Percentiles rank a stretch among this genome's conserved stretches.
Conservation (phyloP, 2,797 vertebrate genomes). For the Enteromius thamalakanensis region DNA sequence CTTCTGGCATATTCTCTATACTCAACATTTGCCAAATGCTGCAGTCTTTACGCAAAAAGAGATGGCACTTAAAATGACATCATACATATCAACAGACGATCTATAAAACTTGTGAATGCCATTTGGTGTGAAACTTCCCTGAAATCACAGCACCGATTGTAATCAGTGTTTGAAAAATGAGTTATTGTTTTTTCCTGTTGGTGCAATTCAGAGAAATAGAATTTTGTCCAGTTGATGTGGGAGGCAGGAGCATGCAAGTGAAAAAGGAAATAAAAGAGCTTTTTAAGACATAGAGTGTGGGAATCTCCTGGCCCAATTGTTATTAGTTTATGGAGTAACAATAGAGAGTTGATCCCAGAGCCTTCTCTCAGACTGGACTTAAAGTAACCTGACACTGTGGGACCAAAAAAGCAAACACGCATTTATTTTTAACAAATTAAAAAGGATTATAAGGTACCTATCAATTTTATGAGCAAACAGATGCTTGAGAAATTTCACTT, state of each 20-base stretch:
- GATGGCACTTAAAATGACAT: neutral
- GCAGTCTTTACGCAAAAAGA: neutral
- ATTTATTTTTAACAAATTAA: neutral
- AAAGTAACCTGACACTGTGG: slow-evolving; percentile 46
- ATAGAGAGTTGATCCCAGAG: slow-evolving; percentile 47
- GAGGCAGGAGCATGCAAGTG: slow-evolving; percentile 30
- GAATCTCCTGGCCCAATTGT: slow-evolving; percentile 42
- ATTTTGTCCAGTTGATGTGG: slow-evolving; percentile 13
- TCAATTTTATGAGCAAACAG: neutral
- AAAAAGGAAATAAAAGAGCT: slow-evolving; percentile 39
- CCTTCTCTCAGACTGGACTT: slow-evolving; percentile 34
- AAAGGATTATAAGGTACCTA: neutral
- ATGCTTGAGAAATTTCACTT: neutral
- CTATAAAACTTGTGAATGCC: neutral
- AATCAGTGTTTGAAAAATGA: too few species aligned
- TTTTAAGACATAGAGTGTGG: slow-evolving; percentile 36
- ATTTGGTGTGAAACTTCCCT: neutral
- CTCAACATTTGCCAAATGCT: neutral
- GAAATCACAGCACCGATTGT: neutral
- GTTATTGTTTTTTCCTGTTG: slow-evolving; percentile 14
- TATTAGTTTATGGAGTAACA: slow-evolving; percentile 53
- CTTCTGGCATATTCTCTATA: neutral
- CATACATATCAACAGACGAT: neutral
- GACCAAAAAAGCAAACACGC: slow-evolving; percentile 30
- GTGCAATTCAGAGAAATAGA: slow-evolving; percentile 12